A percentile compares a stretch with the other conserved stretches of the same genome.
Evolutionary conservation across 2,797 vertebrate species (phyloP).

Genomic region (Falco columbarius): DNA sequence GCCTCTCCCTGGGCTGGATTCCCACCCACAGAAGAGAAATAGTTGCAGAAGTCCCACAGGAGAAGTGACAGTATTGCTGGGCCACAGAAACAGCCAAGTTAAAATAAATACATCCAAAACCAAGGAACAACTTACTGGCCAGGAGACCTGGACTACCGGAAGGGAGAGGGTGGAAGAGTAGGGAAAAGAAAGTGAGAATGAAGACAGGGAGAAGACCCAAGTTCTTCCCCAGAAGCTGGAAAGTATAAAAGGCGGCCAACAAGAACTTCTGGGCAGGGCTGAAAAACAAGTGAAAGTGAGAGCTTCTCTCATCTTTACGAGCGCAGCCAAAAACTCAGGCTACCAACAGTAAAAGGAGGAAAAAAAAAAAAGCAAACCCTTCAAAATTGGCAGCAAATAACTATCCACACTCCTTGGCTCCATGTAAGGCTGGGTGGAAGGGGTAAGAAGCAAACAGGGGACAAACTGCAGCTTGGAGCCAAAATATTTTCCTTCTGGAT

Average conservation of each 20-base stretch:
- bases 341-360: neutral
- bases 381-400: conserved; percentile 8
- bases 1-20: conserved; percentile 36
- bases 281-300: conserved; percentile 33
- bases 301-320: conserved; percentile 34
- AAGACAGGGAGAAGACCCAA: neutral
- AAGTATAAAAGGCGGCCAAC: neutral
- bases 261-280: conserved; percentile 21
- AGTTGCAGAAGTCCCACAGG: neutral
- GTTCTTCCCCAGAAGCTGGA: conserved; percentile 27
- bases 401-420: neutral
- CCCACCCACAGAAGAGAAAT: conserved; percentile 12
- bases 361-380: neutral
- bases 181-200: neutral
- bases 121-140: conserved; percentile 1
- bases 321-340: conserved; percentile 17
- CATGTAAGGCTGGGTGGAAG: neutral
- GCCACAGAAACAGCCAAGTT: neutral
- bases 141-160: neutral
- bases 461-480: neutral
- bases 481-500: conserved; percentile 30
- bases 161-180: neutral
- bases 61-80: conserved; percentile 6
- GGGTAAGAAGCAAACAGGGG: neutral
- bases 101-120: conserved; percentile 32